Base-by-base conservation (phyloP, 2,113 vertebrate species). In the Ammodytes dubius region DNA sequence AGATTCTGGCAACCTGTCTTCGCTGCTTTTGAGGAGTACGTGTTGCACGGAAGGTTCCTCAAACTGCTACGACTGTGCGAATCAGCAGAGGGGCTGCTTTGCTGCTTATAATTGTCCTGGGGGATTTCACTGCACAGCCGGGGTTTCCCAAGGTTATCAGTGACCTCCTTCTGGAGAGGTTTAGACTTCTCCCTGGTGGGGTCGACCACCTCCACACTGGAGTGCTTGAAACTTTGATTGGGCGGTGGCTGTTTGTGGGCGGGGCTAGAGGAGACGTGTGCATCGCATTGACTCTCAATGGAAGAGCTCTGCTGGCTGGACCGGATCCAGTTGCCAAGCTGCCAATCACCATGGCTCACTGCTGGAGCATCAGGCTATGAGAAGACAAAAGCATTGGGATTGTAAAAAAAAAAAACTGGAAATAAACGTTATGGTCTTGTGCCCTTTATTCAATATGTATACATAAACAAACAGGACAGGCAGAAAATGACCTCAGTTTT, bases 311-410 rank as follows among this genome's bases (percentile, higher is more conserved):
- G 91, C 71, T 91, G 93, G 75, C 70, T 91, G 66, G 84, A 82
- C 42, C 60, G 59, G 47, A 94, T 92, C 88, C 91, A 94, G 74
- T 92, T 91, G 45, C 81, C 90, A 73, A 94, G 56, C 86, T 93
- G 92, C 94, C 93, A 95, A 47, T 93, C 87, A 17, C 54, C 73
- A 49, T 70, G 76, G 47, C 70, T 74, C 70, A 84, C 59, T 19
- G 78, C 47, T 27, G 86, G 73, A 65, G 77, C 58, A 6, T 81
- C 81, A 12, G 71, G 52, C 92, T 93, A 39, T 1, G 60, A 79
- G 80, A 49, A 61, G 4, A 81, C 0, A 59, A 46, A 75, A 42
- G 50, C 6, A 57, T 7, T 56, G 4, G 0, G 2, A 74, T 60
- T 58, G 47, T 9, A 54, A 35, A 49, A 58, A 47, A 64, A 1